These are phyloP conservation scores for Sardinella longiceps DNA, from an alignment of 2,797 vertebrate genomes.

Conservation along the genomic window DNA sequence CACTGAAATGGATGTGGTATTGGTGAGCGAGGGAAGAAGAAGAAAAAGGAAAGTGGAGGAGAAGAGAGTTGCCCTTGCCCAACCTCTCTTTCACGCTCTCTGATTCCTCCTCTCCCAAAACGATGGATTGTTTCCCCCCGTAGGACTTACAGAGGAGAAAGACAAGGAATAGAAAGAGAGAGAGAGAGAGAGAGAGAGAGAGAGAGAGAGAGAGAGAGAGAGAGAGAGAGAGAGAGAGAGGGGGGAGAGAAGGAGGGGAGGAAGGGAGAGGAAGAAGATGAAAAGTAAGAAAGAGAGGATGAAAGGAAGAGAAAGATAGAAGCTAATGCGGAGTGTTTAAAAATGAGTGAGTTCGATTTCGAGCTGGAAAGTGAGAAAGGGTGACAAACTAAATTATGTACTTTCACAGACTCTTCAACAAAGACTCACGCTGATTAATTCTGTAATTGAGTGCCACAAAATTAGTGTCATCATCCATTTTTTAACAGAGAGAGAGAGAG, in stretches of 20 bases:
- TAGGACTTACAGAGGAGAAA: constrained; percentile 50
- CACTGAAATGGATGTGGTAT: background rate
- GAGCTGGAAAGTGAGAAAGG: background rate
- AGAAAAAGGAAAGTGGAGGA: background rate
- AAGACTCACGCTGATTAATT: background rate
- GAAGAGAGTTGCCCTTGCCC: constrained; percentile 33
- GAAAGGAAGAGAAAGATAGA: background rate
- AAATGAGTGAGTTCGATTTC: background rate
- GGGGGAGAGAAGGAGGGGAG: too few species aligned
- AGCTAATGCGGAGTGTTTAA: background rate
- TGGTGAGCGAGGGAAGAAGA: background rate
- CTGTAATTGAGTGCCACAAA: constrained; percentile 13
- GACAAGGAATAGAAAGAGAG: constrained; percentile 53
- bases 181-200: too few species aligned
- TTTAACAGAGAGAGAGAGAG: background rate
- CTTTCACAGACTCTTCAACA: constrained; percentile 1
- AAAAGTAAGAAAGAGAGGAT: background rate
- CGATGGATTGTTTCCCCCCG: constrained; percentile 49
- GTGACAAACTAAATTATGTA: background rate
- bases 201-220: too few species aligned
- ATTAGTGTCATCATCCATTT: constrained; percentile 14
- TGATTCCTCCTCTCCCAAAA: constrained; percentile 47
- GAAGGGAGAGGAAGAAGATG: background rate
- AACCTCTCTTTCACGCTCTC: constrained; percentile 50
- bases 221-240: too few species aligned